Conservation (phyloP, 2,797 vertebrate genomes). For the Sebastes itinus region DNA sequence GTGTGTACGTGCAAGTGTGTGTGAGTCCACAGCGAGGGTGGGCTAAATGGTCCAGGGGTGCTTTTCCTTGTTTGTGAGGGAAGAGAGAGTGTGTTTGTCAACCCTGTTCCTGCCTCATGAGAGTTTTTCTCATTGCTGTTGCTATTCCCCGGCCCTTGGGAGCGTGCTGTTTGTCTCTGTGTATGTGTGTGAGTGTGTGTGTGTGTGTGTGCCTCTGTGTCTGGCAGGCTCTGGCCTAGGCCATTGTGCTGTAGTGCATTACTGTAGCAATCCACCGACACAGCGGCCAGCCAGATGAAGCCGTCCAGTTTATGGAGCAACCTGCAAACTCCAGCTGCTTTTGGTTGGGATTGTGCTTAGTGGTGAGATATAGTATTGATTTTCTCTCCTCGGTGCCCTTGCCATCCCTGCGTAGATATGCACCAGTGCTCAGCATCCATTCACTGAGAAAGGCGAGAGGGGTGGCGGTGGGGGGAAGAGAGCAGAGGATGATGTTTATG, state of each 20-base stretch:
- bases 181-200: neutral
- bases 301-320: conserved; percentile 85
- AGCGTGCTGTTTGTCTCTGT: conserved; percentile 14
- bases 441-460: conserved; percentile 55
- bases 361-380: conserved; percentile 86
- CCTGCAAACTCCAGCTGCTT: conserved; percentile 86
- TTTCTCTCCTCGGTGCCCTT: conserved; percentile 81
- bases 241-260: conserved; percentile 75
- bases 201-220: conserved; percentile 47
- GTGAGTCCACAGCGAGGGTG: conserved; percentile 31
- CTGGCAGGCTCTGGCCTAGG: conserved; percentile 59
- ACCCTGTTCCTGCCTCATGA: conserved; percentile 65
- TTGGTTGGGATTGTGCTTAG: conserved; percentile 84
- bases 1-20: neutral
- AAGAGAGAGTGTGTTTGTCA: conserved; percentile 69
- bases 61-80: conserved; percentile 63
- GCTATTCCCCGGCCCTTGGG: conserved; percentile 67
- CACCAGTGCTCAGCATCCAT: conserved; percentile 78
- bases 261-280: conserved; percentile 75
- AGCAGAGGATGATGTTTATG: conserved; percentile 73
- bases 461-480: neutral
- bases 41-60: conserved; percentile 71
- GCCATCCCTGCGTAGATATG: conserved; percentile 80
- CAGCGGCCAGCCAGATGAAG: conserved; percentile 81
- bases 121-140: conserved; percentile 73